Percentiles rank a stretch among this genome's conserved stretches.
Conservation (phyloP, 2,888 invertebrate genomes). For the Drosophila mercatorum region DNA sequence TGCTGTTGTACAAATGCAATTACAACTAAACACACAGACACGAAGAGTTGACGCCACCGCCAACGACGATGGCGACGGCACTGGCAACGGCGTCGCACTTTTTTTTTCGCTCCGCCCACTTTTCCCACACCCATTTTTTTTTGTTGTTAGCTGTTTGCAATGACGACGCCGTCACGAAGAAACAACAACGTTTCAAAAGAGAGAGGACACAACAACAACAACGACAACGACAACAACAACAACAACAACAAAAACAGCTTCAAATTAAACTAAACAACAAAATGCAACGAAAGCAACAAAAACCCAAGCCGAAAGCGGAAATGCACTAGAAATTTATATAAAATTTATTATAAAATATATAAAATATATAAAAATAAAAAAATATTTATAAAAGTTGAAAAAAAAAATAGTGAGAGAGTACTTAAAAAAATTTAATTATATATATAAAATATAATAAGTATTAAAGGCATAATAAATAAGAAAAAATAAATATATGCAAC, state of each 20-base stretch:
- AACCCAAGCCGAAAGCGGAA: conserved; percentile 18
- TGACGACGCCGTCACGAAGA: conserved; percentile 59
- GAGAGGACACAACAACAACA: conserved; percentile 37
- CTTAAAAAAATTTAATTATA: too few relatives aligned
- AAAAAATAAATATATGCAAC: too few relatives aligned
- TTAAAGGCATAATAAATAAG: too few relatives aligned
- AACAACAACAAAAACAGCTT: conserved; percentile 18
- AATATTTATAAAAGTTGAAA: too few relatives aligned
- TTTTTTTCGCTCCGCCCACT: conserved; percentile 71
- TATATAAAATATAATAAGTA: too few relatives aligned
- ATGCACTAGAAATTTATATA: conserved; percentile 2
- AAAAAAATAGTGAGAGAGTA: too few relatives aligned
- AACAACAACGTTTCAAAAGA: conserved; percentile 36
- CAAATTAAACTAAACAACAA: conserved; percentile 16
- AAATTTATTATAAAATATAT: too few relatives aligned
- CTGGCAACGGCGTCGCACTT: conserved; percentile 44
- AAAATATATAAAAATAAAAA: too few relatives aligned
- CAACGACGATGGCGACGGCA: conserved; percentile 39
- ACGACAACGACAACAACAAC: too few relatives aligned
- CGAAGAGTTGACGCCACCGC: conserved; percentile 57
- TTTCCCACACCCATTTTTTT: conserved; percentile 77
- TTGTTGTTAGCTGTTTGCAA: conserved; percentile 28
- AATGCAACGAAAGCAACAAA: not conserved
- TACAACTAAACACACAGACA: conserved; percentile 69
- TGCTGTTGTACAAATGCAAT: conserved; percentile 63